Conservation (phyloP, 37 sponge, comb jelly and placozoan species). For the Chondrosia reniformis region DNA sequence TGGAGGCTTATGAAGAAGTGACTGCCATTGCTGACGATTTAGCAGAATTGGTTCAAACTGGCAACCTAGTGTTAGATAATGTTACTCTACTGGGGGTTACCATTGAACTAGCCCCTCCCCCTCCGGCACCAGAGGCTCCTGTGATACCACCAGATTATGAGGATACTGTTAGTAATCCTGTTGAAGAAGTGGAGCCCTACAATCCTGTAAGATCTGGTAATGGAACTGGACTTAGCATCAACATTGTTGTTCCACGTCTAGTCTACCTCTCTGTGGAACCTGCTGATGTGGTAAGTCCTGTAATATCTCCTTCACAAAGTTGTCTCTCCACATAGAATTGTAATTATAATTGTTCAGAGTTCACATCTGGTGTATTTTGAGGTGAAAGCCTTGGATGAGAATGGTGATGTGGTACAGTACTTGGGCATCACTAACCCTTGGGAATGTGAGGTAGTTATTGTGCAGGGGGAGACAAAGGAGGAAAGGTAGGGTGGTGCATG, state of each 20-base stretch:
- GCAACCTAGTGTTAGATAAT: constrained; percentile 33
- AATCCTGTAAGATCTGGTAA: background rate
- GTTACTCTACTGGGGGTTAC: constrained; percentile 39
- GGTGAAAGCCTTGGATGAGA: constrained; percentile 42
- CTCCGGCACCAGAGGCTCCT: constrained; percentile 52
- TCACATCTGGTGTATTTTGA: constrained; percentile 68
- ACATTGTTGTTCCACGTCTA: background rate
- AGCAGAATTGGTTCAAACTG: constrained; percentile 49
- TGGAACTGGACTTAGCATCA: background rate
- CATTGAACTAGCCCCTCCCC: constrained; percentile 39
- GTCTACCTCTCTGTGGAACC: background rate
- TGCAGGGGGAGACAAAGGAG: background rate
- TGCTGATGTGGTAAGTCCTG: too few relatives aligned
- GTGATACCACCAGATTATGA: constrained; percentile 50
- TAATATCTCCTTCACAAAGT: too few relatives aligned
- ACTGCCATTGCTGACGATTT: constrained; percentile 40
- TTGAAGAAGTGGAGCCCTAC: constrained; percentile 2
- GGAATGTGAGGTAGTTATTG: constrained; percentile 58
- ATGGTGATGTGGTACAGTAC: constrained; percentile 41
- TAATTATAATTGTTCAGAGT: constrained; percentile 50
- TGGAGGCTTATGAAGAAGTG: constrained; percentile 12
- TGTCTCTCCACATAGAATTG: too few relatives aligned
- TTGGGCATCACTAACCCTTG: constrained; percentile 70
- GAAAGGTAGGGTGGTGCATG: background rate
- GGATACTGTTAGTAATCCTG: constrained; percentile 17